Conservation (phyloP, 2,888 invertebrate species). For the Tanytarsus gracilentus region DNA sequence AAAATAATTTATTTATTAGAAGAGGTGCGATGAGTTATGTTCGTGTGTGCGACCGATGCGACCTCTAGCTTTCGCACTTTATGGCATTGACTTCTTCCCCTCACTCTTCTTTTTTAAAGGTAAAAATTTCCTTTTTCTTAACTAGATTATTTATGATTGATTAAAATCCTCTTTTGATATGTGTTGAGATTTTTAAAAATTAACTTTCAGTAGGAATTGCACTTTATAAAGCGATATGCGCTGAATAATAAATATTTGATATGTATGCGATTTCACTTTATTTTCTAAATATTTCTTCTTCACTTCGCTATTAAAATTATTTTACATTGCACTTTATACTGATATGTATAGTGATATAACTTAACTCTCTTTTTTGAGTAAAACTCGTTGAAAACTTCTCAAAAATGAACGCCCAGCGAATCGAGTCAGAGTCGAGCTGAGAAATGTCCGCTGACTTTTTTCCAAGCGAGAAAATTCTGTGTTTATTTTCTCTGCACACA, state of each 20-base stretch:
- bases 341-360: constrained; percentile 26
- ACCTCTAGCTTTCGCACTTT: not conserved
- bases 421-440: constrained; percentile 20
- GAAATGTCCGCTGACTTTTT: constrained; percentile 21
- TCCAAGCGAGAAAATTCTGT: not conserved
- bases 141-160: not conserved
- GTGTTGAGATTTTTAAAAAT: too few relatives aligned
- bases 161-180: not conserved
- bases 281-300: not conserved
- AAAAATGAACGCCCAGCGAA: constrained; percentile 19
- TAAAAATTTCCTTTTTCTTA: constrained; percentile 15
- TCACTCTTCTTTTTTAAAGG: not conserved
- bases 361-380: not conserved
- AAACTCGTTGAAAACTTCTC: not conserved
- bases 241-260: not conserved
- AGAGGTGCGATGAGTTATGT: too few relatives aligned
- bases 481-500: too few relatives aligned
- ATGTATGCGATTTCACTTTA: constrained; percentile 7
- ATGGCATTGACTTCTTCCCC: constrained; percentile 27
- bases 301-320: constrained; percentile 13
- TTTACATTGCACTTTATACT: constrained; percentile 21
- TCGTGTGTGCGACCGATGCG: not conserved
- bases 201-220: not conserved
- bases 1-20: constrained; percentile 8
- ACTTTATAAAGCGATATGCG: constrained; percentile 5